Conservation (phyloP, 2,888 invertebrate species). For the Nemapogon koenigi region DNA sequence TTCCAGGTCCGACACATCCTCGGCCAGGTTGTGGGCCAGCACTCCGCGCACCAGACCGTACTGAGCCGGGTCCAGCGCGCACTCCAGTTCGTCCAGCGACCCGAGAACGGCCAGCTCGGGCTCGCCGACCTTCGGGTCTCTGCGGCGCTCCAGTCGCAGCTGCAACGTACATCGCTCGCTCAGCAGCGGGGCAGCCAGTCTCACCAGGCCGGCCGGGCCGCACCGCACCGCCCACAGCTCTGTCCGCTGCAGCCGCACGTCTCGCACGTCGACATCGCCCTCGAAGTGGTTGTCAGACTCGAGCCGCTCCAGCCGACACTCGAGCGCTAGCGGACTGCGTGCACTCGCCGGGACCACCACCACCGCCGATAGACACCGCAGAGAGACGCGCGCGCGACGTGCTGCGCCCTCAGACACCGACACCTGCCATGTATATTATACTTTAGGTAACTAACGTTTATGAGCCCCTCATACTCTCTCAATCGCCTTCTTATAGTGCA, state of each 20-base stretch:
- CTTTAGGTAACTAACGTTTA: background rate
- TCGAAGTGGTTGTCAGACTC: conserved; percentile 80
- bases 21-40: conserved; percentile 88
- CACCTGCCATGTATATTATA: conserved; percentile 13
- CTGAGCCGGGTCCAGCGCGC: conserved; percentile 81
- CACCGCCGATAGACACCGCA: conserved; percentile 69
- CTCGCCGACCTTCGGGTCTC: conserved; percentile 58
- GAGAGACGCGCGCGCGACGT: conserved; percentile 68
- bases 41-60: conserved; percentile 89
- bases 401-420: conserved; percentile 29
- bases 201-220: conserved; percentile 53
- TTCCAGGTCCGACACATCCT: conserved; percentile 73
- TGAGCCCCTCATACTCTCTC: no score
- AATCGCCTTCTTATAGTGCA: conserved; percentile 40
- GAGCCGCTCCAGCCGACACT: conserved; percentile 81
- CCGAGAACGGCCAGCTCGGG: conserved; percentile 88
- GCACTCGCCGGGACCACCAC: conserved; percentile 88
- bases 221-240: conserved; percentile 69
- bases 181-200: conserved; percentile 71
- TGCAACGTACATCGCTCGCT: conserved; percentile 83
- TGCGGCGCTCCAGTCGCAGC: conserved; percentile 80
- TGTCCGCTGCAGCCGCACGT: conserved; percentile 77
- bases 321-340: conserved; percentile 76
- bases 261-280: conserved; percentile 72
- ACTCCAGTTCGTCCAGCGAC: conserved; percentile 83